Evolutionary conservation across 1,140 invertebrate species (phyloP).

Genomic region (Diploscapter pachys): DNA sequence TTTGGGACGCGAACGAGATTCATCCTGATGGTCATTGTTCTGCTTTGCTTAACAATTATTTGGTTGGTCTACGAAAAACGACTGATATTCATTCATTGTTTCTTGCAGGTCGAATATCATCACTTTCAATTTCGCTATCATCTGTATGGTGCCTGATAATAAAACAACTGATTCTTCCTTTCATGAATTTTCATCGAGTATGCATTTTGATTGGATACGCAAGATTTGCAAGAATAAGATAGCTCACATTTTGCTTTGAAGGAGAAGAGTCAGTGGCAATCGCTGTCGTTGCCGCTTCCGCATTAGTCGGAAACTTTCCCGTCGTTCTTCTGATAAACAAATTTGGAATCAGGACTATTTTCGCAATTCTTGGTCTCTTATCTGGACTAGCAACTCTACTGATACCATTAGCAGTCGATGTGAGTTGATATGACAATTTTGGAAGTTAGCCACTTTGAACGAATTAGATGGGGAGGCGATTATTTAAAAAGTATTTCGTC

Average conservation of each 20-base stretch:
- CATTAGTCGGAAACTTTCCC: conserved; percentile 25
- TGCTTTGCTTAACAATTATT: conserved; percentile 22
- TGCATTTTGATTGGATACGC: not conserved
- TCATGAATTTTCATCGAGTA: not conserved
- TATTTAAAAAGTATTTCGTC: not conserved
- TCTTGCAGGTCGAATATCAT: conserved; percentile 19
- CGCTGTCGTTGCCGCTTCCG: conserved; percentile 14
- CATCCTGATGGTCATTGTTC: conserved; percentile 21
- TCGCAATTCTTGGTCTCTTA: conserved; percentile 17
- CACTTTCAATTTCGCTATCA: conserved; percentile 23
- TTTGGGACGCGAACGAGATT: conserved; percentile 31
- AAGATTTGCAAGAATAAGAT: not conserved
- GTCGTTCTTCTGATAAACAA: conserved; percentile 23
- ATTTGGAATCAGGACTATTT: conserved; percentile 28
- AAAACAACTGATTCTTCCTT: not conserved
- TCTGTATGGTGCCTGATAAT: conserved; percentile 19
- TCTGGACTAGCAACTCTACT: conserved; percentile 24
- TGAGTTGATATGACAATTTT: not conserved
- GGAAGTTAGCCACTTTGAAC: too few species aligned
- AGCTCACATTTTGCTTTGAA: not conserved
- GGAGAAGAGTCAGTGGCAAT: conserved; percentile 15
- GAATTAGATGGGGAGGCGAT: not conserved
- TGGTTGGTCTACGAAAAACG: conserved; percentile 9
- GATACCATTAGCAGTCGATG: conserved; percentile 22
- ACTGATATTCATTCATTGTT: not conserved